Conservation (phyloP, 2,888 invertebrate species). For the Seira ritae region DNA sequence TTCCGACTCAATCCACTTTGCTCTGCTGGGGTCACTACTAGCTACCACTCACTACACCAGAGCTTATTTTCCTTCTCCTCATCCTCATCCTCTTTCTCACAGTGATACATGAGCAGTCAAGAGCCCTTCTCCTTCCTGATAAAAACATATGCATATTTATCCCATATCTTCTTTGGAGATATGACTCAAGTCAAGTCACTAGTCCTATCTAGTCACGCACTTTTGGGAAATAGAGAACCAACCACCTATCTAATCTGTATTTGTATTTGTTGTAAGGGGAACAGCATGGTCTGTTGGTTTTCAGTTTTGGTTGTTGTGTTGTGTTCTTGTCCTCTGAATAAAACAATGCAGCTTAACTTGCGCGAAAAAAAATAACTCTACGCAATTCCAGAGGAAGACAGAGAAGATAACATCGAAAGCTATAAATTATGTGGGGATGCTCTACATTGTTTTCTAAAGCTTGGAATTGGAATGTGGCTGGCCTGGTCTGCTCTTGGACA, state of each 20-base stretch:
- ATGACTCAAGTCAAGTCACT: too few species aligned
- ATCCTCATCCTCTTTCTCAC: too few species aligned
- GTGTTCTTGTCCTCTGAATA: background rate
- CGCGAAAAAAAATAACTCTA: conserved; percentile 3
- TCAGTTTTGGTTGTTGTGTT: too few species aligned
- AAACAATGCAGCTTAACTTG: background rate
- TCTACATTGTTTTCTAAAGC: too few species aligned
- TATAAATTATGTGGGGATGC: too few species aligned
- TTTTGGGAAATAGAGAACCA: conserved; percentile 63
- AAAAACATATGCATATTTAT: too few species aligned
- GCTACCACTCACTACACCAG: background rate
- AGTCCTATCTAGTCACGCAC: conserved; percentile 50
- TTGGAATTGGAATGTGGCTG: too few species aligned
- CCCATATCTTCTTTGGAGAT: too few species aligned
- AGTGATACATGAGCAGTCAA: conserved; percentile 34
- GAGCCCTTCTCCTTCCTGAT: conserved; percentile 19
- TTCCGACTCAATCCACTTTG: conserved; percentile 61
- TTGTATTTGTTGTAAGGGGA: conserved; percentile 30
- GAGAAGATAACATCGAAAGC: background rate
- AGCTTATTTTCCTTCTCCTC: conserved; percentile 34
- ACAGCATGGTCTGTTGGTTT: background rate
- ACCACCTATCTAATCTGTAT: conserved; percentile 37
- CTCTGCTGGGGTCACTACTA: conserved; percentile 56
- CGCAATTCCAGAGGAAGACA: conserved; percentile 35
- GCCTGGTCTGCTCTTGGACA: too few species aligned